A percentile compares a stretch with the other conserved stretches of the same genome.
These are phyloP conservation scores for Phengaris arion DNA, from an alignment of 2,888 invertebrate species.

Conservation along the genomic window DNA sequence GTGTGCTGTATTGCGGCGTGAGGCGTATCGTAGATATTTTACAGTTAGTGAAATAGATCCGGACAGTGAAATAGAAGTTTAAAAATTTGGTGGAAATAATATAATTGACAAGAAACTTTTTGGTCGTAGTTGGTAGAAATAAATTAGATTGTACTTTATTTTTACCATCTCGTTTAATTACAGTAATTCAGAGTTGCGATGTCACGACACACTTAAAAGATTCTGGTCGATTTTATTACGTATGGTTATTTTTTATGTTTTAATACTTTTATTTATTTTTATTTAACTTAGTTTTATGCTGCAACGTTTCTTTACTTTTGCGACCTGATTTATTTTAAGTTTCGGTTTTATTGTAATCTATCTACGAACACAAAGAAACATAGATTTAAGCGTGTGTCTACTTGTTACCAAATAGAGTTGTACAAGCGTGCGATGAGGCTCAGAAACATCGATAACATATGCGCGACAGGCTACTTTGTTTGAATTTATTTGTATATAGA, in stretches of 20 bases:
- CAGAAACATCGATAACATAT: constrained; percentile 37
- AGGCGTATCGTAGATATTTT: constrained; percentile 55
- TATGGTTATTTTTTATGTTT: constrained; percentile 31
- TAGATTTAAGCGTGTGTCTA: constrained; percentile 49
- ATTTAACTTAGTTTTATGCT: constrained; percentile 51
- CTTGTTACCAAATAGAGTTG: constrained; percentile 62
- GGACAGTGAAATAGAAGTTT: constrained; percentile 9
- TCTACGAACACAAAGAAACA: constrained; percentile 45
- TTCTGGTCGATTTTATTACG: constrained; percentile 25
- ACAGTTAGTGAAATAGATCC: constrained; percentile 44
- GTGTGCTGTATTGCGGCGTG: constrained; percentile 43
- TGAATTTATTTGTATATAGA: constrained; percentile 52
- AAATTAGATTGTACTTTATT: neutral
- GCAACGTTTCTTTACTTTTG: constrained; percentile 64
- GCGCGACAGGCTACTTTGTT: constrained; percentile 44
- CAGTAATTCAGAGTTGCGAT: neutral
- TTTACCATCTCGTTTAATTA: neutral
- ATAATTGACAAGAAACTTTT: constrained; percentile 18
- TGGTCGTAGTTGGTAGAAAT: neutral
- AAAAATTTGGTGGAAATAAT: constrained; percentile 15
- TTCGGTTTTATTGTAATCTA: constrained; percentile 52
- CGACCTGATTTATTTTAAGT: constrained; percentile 79
- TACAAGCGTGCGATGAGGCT: constrained; percentile 54
- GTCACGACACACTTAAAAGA: neutral
- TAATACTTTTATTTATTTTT: constrained; percentile 41